Conservation (phyloP, 2,797 vertebrate genomes). For the Acestrorhynchus altus region DNA sequence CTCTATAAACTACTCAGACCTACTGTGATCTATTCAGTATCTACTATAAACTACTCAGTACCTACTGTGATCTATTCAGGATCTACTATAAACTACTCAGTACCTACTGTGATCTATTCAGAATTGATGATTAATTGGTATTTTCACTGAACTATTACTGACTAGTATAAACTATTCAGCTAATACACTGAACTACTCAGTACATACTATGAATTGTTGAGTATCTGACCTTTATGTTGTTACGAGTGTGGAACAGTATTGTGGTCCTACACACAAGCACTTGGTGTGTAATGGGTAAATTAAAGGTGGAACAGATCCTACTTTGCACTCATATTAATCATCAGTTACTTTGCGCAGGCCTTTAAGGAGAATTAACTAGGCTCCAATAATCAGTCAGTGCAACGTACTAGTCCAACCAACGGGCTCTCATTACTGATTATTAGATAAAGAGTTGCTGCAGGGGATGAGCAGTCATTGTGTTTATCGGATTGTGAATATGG, state of each 20-base stretch:
- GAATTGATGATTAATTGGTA: no score
- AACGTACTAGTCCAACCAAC: slow-evolving; percentile 50
- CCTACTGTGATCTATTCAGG: no score
- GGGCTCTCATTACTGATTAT: slow-evolving; percentile 56
- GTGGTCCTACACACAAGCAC: background rate
- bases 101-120: no score
- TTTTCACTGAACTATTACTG: no score
- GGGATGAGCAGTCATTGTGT: slow-evolving; percentile 43
- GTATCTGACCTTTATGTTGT: background rate
- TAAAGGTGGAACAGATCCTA: slow-evolving; percentile 41
- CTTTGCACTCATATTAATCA: slow-evolving; percentile 53
- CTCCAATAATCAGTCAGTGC: slow-evolving; percentile 40
- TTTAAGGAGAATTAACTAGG: slow-evolving; percentile 53
- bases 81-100: no score
- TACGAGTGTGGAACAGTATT: background rate
- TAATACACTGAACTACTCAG: no score
- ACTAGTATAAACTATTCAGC: no score
- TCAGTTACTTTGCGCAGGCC: slow-evolving; percentile 47
- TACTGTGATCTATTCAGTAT: no score
- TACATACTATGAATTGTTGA: no score
- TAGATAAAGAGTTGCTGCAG: slow-evolving; percentile 53
- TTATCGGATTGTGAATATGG: slow-evolving; percentile 52
- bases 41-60: no score
- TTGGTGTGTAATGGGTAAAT: slow-evolving; percentile 3
- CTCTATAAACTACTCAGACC: no score